These are phyloP conservation scores for Crocallis elinguaria DNA, from an alignment of 2,888 invertebrate species.

Conservation along the genomic window DNA sequence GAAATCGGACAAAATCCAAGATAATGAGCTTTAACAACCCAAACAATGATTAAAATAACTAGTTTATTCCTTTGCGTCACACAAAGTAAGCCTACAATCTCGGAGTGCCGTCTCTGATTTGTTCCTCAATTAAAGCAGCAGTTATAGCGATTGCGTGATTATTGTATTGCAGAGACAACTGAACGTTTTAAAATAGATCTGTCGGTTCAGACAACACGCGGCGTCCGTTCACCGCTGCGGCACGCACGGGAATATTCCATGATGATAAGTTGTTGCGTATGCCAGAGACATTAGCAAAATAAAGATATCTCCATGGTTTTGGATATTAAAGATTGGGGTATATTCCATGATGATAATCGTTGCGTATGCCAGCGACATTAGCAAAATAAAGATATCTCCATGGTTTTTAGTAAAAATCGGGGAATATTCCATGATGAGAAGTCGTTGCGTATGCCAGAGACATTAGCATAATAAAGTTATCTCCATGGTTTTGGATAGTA, in stretches of 20 bases:
- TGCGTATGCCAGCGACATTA: background rate
- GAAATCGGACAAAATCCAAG: too few relatives aligned
- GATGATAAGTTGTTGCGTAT: slow-evolving; percentile 29
- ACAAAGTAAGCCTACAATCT: slow-evolving; percentile 18
- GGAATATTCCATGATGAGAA: background rate
- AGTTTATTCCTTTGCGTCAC: slow-evolving; percentile 22
- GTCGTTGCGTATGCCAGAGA: background rate
- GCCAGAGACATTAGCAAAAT: background rate
- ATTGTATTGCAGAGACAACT: slow-evolving; percentile 27
- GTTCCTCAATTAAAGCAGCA: slow-evolving; percentile 23
- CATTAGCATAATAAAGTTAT: background rate
- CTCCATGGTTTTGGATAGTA: too few relatives aligned
- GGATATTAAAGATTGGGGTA: background rate
- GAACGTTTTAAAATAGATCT: slow-evolving; percentile 29
- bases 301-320: background rate
- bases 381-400: background rate
- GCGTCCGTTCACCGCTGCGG: slow-evolving; percentile 2
- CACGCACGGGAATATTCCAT: slow-evolving; percentile 47
- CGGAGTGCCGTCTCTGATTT: slow-evolving; percentile 11
- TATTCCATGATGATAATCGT: background rate
- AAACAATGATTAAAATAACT: slow-evolving; percentile 13
- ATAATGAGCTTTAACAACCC: background rate
- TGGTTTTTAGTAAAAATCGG: background rate
- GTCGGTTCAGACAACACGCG: slow-evolving; percentile 29
- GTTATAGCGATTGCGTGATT: slow-evolving; percentile 23